phyloP scores from a whole-genome alignment of 2,888 invertebrate species.

The Pyrgus malvae region DNA sequence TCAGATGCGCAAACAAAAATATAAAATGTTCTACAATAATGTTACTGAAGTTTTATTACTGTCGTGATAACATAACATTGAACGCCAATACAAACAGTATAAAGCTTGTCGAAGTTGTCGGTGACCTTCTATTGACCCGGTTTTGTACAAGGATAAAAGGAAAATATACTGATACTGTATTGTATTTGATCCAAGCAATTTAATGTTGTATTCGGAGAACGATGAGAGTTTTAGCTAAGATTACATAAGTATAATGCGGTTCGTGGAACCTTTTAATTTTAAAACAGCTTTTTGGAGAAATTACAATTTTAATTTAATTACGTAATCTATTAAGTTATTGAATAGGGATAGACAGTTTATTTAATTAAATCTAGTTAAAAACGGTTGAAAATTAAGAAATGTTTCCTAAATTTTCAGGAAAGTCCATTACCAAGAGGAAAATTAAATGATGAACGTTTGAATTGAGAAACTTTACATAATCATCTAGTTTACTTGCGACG shows the following conservation, averaged over 20 bases:
- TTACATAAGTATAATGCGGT: neutral
- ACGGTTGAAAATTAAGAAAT: no score
- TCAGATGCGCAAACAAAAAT: neutral
- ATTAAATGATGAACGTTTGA: no score
- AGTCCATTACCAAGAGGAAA: no score
- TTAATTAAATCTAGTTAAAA: no score
- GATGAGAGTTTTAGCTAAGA: neutral
- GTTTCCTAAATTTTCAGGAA: no score
- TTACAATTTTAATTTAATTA: no score
- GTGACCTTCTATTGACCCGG: conserved; percentile 26
- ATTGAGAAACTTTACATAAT: no score
- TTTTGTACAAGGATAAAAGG: conserved; percentile 25
- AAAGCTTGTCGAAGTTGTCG: conserved; percentile 24
- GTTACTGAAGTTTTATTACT: conserved; percentile 11
- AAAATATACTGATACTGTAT: conserved; percentile 15
- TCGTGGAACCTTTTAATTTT: no score
- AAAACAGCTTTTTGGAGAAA: no score
- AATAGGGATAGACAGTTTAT: no score
- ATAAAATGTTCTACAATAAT: neutral
- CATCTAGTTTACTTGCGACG: no score
- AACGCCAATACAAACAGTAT: conserved; percentile 14
- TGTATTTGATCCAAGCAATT: conserved; percentile 10
- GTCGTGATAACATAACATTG: conserved; percentile 7
- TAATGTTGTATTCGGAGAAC: neutral
- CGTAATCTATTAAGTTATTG: no score